Conservation (phyloP, 2,888 invertebrate genomes). For the Tuta absoluta region DNA sequence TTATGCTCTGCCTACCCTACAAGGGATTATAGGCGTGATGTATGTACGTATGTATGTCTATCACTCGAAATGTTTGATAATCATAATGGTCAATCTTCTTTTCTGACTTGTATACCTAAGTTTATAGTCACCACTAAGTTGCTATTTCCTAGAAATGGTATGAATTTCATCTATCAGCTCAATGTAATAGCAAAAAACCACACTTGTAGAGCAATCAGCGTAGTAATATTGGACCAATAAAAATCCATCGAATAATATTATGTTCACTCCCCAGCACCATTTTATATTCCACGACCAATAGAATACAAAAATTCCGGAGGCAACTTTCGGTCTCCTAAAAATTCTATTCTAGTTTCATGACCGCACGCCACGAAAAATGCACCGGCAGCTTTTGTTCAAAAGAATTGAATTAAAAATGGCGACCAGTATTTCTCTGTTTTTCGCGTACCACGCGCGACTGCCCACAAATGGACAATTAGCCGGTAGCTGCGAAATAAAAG, state of each 20-base stretch:
- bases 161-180: no score
- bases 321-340: conserved; percentile 15
- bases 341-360: conserved; percentile 28
- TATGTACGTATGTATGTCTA: no score
- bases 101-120: no score
- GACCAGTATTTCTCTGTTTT: conserved; percentile 68
- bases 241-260: neutral
- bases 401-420: conserved; percentile 78
- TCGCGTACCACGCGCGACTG: conserved; percentile 66
- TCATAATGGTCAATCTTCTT: no score
- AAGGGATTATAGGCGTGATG: no score
- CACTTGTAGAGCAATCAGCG: no score
- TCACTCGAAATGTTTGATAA: no score
- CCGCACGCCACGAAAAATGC: conserved; percentile 61
- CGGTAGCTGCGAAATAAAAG: conserved; percentile 42
- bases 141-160: no score
- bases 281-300: neutral
- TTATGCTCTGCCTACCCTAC: no score
- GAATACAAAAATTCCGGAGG: neutral
- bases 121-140: no score
- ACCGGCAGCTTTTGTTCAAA: conserved; percentile 67
- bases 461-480: conserved; percentile 78
- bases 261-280: neutral
- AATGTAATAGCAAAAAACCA: no score
- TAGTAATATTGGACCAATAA: no score